A percentile compares a stretch with the other conserved stretches of the same genome.
Conservation (phyloP, 2,113 vertebrate species). For the Sturnira hondurensis region DNA sequence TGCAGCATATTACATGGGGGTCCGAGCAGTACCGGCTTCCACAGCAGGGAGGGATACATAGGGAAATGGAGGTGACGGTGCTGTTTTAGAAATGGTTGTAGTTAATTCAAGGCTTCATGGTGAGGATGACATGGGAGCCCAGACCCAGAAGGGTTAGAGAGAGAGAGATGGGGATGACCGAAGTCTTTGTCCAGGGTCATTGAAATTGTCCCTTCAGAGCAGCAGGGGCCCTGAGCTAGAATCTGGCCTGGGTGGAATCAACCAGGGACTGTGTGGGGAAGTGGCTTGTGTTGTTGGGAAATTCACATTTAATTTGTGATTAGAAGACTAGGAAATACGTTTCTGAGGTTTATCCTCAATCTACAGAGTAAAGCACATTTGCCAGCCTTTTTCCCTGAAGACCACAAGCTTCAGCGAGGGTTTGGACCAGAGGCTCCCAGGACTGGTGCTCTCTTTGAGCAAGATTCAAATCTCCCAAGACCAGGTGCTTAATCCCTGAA, state of each 20-base stretch:
- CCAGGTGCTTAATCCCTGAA: conserved; percentile 44
- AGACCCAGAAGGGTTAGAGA: not conserved
- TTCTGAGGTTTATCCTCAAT: not conserved
- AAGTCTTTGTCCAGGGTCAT: accelerated
- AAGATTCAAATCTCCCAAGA: conserved; percentile 52
- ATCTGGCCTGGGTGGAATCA: not conserved
- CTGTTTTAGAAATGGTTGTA: not conserved
- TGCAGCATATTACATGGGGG: too few relatives aligned
- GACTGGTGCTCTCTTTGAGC: conserved; percentile 33
- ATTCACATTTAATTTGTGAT: not conserved
- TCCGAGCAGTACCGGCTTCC: too few relatives aligned
- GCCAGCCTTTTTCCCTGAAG: conserved; percentile 26
- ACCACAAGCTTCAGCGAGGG: conserved; percentile 16
- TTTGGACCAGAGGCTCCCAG: conserved; percentile 53
- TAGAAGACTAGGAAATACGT: not conserved
- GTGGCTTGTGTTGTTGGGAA: not conserved
- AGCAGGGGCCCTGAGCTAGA: not conserved
- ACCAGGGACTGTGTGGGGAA: not conserved
- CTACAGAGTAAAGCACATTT: conserved; percentile 2
- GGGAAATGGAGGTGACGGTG: not conserved
- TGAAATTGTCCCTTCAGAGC: not conserved
- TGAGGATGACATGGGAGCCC: not conserved
- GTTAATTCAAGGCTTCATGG: not conserved
- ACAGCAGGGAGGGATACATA: not conserved
- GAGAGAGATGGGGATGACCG: not conserved